Evolutionary conservation across 2,888 invertebrate species (phyloP).

Genomic region (Neoaliturus tenellus): DNA sequence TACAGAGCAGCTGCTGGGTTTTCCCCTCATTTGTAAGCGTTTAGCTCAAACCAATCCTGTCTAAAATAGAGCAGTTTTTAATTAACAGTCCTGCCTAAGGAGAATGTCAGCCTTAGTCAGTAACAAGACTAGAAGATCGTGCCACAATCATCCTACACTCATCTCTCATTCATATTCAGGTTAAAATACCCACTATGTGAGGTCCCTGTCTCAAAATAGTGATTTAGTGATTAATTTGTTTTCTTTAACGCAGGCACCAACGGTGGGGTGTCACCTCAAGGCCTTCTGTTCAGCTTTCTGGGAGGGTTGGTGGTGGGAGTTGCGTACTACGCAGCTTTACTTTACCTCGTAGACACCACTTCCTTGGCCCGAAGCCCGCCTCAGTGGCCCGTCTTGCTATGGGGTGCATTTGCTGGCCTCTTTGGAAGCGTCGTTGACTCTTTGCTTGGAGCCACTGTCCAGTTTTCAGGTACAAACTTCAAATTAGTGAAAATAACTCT

Average conservation of each 20-base stretch:
- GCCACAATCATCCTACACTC: no score
- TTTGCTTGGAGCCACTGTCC: constrained; percentile 87
- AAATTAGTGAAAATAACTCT: not conserved
- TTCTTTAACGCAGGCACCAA: constrained; percentile 82
- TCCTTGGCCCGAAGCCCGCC: constrained; percentile 78
- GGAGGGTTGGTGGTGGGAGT: constrained; percentile 85
- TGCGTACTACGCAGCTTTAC: constrained; percentile 81
- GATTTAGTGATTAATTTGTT: no score
- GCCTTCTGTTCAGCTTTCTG: constrained; percentile 76
- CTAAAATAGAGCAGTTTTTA: no score
- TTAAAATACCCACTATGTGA: no score
- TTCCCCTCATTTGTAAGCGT: no score
- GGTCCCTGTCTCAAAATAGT: no score
- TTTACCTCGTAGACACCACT: constrained; percentile 78
- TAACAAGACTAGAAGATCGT: no score
- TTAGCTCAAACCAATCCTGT: no score
- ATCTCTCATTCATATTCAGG: no score
- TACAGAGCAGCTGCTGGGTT: no score
- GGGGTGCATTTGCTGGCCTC: constrained; percentile 85
- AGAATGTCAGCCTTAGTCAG: no score
- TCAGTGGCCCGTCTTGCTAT: constrained; percentile 87
- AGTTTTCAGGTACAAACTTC: constrained; percentile 84
- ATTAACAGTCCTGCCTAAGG: no score
- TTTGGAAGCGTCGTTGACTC: constrained; percentile 91
- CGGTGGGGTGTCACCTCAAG: constrained; percentile 84